Evolutionary conservation across 2,888 invertebrate species (phyloP).

Genomic region (Agonopterix alstromeriana): DNA sequence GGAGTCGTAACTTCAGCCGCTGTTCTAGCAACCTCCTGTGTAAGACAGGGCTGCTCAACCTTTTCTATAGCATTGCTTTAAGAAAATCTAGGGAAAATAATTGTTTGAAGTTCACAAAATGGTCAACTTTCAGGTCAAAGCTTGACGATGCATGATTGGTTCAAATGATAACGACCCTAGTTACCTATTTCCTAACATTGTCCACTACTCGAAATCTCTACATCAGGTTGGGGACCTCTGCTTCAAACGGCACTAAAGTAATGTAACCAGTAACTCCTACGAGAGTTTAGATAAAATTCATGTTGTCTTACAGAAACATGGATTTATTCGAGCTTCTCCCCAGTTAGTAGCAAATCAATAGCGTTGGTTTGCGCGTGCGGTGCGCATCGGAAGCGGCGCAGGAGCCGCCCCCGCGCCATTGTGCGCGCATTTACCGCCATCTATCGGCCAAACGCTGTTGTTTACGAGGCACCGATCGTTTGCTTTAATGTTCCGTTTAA

Average conservation of each 20-base stretch:
- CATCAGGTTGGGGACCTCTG: neutral
- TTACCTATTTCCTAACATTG: no score
- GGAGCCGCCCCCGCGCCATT: slow-evolving; percentile 52
- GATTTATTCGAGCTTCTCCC: slow-evolving; percentile 40
- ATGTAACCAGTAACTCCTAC: slow-evolving; percentile 15
- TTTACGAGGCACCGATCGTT: slow-evolving; percentile 31
- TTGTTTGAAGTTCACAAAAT: no score
- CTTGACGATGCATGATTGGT: no score
- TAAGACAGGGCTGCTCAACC: neutral
- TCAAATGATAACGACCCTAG: no score
- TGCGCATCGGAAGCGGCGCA: slow-evolving; percentile 28
- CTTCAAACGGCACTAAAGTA: neutral
- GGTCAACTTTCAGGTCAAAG: no score
- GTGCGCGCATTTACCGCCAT: slow-evolving; percentile 35
- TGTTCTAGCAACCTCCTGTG: slow-evolving; percentile 5
- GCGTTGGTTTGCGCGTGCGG: slow-evolving; percentile 13
- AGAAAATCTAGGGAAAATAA: no score
- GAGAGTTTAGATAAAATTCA: slow-evolving; percentile 23
- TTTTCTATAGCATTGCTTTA: no score
- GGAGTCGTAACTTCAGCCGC: slow-evolving; percentile 11
- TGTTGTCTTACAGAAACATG: slow-evolving; percentile 31
- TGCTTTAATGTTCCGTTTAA: slow-evolving; percentile 33
- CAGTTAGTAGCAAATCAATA: slow-evolving; percentile 31
- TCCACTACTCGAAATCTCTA: neutral
- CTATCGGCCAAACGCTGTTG: slow-evolving; percentile 27